Conservation (phyloP, 2,797 vertebrate species). For the Mus spretus region DNA sequence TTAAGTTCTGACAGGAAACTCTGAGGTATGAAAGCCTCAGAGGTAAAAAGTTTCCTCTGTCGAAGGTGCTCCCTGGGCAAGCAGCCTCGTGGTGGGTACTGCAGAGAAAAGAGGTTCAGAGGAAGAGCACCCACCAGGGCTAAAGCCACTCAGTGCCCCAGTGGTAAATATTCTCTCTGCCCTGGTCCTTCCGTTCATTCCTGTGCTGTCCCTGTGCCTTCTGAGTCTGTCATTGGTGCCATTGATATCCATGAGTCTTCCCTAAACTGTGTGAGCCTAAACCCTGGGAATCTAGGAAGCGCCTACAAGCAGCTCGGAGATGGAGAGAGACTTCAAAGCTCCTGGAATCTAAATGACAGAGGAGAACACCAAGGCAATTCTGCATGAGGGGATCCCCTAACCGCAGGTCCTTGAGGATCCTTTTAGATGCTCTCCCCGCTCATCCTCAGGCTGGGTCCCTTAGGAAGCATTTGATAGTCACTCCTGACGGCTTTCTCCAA, state of each 20-base stretch:
- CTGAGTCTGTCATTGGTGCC: too few relatives aligned
- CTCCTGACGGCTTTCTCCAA: background rate
- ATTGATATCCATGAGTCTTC: background rate
- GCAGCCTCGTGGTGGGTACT: background rate
- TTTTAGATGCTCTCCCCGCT: background rate
- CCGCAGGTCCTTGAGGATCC: background rate
- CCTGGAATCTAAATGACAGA: background rate
- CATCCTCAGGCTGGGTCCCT: background rate
- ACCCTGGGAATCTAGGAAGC: background rate
- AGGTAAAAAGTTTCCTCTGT: background rate
- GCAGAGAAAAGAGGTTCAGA: background rate
- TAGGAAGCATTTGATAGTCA: background rate
- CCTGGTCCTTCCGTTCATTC: background rate
- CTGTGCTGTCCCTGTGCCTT: background rate
- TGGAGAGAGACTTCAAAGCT: background rate
- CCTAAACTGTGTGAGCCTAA: background rate
- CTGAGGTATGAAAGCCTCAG: background rate
- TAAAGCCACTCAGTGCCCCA: rapidly evolving
- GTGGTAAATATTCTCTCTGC: rapidly evolving
- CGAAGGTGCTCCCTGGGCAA: background rate
- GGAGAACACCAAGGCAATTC: background rate
- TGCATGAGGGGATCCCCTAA: background rate
- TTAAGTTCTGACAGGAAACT: slow-evolving; percentile 49
- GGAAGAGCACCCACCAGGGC: rapidly evolving
- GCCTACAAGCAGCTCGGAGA: background rate